A percentile compares a stretch with the other conserved stretches of the same genome.
These are phyloP conservation scores for Nematopogon swammerdamellus DNA, from an alignment of 2,888 invertebrate genomes.

Conservation along the genomic window DNA sequence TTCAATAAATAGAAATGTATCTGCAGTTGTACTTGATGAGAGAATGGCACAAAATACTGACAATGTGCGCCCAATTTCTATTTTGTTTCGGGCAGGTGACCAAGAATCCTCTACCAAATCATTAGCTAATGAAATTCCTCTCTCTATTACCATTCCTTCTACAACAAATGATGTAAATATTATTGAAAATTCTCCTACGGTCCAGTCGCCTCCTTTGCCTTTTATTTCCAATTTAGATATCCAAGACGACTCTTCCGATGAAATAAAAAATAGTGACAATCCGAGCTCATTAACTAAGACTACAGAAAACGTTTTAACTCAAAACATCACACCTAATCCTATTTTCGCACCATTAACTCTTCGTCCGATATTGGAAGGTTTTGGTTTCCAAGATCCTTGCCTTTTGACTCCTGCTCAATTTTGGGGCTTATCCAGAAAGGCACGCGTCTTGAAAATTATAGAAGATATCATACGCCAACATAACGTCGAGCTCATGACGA, in stretches of 20 bases:
- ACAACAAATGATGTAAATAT: slow-evolving; percentile 2
- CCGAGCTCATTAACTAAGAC: slow-evolving; percentile 2
- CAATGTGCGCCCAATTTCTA: too few species aligned
- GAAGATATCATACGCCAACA: slow-evolving; percentile 46
- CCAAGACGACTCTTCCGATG: slow-evolving; percentile 21
- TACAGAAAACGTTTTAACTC: not conserved
- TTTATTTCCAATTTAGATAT: slow-evolving; percentile 33
- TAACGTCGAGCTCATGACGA: slow-evolving; percentile 34
- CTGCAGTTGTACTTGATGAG: too few species aligned
- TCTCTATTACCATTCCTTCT: too few species aligned
- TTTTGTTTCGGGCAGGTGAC: too few species aligned
- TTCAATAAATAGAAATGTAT: too few species aligned
- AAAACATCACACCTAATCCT: not conserved
- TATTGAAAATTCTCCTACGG: slow-evolving; percentile 11
- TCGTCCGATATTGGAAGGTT: not conserved
- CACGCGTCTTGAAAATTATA: slow-evolving; percentile 46
- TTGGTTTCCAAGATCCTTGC: slow-evolving; percentile 1
- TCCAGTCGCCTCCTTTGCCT: slow-evolving; percentile 20
- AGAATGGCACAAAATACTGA: too few species aligned
- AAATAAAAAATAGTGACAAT: slow-evolving; percentile 13
- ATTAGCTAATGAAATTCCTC: too few species aligned
- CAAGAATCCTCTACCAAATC: too few species aligned
- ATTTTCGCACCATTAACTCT: not conserved
- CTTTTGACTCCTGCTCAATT: slow-evolving; percentile 33
- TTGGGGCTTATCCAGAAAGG: slow-evolving; percentile 47